Conservation (phyloP, 2,888 invertebrate species). For the Acronicta alni region DNA sequence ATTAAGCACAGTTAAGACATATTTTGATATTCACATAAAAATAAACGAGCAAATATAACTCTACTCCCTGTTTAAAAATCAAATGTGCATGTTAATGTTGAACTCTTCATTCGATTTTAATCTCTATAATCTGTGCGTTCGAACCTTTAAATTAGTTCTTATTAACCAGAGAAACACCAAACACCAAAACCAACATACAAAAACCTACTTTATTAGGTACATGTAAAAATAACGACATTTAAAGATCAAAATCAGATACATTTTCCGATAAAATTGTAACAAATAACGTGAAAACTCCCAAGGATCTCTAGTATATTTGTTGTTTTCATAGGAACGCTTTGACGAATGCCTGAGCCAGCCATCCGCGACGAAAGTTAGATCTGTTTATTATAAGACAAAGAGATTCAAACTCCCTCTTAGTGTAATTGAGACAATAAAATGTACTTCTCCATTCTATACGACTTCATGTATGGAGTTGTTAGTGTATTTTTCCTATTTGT, state of each 20-base stretch:
- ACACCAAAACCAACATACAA: too few species aligned
- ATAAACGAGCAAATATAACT: too few species aligned
- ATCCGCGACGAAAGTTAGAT: conserved; percentile 62
- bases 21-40: too few species aligned
- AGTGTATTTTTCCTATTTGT: conserved; percentile 30
- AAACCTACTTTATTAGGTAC: too few species aligned
- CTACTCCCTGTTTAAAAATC: too few species aligned
- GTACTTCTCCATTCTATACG: conserved; percentile 34
- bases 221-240: not conserved
- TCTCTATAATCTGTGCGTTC: too few species aligned
- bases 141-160: too few species aligned
- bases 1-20: too few species aligned
- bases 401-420: conserved; percentile 57
- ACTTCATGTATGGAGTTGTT: conserved; percentile 32
- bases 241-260: conserved; percentile 60
- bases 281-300: conserved; percentile 55
- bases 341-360: conserved; percentile 67
- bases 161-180: too few species aligned
- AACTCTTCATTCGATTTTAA: too few species aligned
- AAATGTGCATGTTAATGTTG: too few species aligned
- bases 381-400: conserved; percentile 63
- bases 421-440: conserved; percentile 58
- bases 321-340: conserved; percentile 69
- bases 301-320: conserved; percentile 60
- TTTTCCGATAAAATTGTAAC: conserved; percentile 46